Percentiles rank a stretch among this genome's conserved stretches.
These are phyloP conservation scores for Dione vanillae DNA, from an alignment of 2,888 invertebrate genomes.

Conservation along the genomic window DNA sequence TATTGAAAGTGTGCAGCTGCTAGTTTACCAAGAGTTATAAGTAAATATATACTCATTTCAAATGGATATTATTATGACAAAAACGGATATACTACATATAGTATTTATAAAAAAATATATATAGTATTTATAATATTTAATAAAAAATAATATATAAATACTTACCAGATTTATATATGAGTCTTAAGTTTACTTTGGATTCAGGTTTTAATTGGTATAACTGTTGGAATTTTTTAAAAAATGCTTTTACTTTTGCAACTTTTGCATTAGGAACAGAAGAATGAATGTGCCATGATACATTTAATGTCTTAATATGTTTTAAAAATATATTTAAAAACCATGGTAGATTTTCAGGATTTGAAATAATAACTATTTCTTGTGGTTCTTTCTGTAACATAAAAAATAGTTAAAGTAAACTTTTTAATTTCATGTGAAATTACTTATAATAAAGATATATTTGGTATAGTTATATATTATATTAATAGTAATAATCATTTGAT, in stretches of 20 bases:
- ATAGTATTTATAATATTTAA: too few species aligned
- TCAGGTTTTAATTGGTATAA: slow-evolving; percentile 40
- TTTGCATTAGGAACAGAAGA: slow-evolving; percentile 83
- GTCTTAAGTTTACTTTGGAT: slow-evolving; percentile 81
- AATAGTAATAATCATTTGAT: too few species aligned
- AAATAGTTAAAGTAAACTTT: neutral
- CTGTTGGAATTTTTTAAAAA: slow-evolving; percentile 60
- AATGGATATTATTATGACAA: too few species aligned
- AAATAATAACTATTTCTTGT: slow-evolving; percentile 87
- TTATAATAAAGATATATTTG: too few species aligned
- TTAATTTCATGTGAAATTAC: too few species aligned
- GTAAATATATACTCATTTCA: too few species aligned
- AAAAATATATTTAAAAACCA: slow-evolving; percentile 86
- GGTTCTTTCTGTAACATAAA: slow-evolving; percentile 68
- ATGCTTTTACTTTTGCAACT: slow-evolving; percentile 64
- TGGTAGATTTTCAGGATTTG: slow-evolving; percentile 86
- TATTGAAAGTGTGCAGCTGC: too few species aligned
- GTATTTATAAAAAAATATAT: too few species aligned
- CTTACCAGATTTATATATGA: slow-evolving; percentile 92
- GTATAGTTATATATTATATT: too few species aligned
- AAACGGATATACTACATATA: too few species aligned
- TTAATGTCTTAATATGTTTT: slow-evolving; percentile 81
- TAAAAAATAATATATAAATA: slow-evolving; percentile 26
- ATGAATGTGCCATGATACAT: slow-evolving; percentile 85
- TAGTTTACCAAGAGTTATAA: too few species aligned